phyloP scores from a whole-genome alignment of 2,797 vertebrate species.

The Atherinosoma microstoma region DNA sequence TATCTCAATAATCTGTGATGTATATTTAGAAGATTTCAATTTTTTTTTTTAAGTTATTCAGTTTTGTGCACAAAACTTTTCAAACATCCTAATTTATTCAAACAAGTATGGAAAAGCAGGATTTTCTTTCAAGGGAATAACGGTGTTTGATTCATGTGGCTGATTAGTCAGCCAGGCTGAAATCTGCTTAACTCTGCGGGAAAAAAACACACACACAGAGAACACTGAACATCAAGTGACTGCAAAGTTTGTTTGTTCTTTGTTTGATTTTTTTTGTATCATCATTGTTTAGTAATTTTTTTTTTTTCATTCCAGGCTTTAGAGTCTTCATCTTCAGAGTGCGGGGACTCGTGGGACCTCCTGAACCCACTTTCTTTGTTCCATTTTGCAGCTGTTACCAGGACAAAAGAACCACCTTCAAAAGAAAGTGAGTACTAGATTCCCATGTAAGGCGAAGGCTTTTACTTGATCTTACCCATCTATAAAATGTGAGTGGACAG shows the following conservation, averaged over 20 bases:
- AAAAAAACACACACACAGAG: too few relatives aligned
- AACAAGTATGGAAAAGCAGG: background rate
- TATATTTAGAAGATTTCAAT: too few relatives aligned
- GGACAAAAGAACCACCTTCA: constrained; percentile 81
- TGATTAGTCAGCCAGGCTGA: background rate
- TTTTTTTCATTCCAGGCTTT: constrained; percentile 30
- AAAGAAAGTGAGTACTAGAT: constrained; percentile 82
- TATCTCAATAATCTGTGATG: background rate
- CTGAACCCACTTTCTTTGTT: constrained; percentile 91
- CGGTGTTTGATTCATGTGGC: background rate
- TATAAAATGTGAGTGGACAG: constrained; percentile 7
- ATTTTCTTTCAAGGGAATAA: background rate
- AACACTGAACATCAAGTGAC: background rate
- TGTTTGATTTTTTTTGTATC: background rate
- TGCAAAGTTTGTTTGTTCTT: background rate
- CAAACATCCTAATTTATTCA: background rate
- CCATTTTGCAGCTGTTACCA: constrained; percentile 89
- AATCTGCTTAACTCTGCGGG: background rate
- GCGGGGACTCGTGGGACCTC: constrained; percentile 84
- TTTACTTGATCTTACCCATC: constrained; percentile 4
- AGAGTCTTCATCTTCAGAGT: constrained; percentile 64
- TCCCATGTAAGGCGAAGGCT: background rate
- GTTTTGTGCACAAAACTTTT: background rate
- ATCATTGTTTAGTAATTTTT: background rate
- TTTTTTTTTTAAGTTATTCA: background rate